A percentile compares a stretch with the other conserved stretches of the same genome.
Conservation (phyloP, 2,888 invertebrate genomes). For the Aspidiotus destructor region DNA sequence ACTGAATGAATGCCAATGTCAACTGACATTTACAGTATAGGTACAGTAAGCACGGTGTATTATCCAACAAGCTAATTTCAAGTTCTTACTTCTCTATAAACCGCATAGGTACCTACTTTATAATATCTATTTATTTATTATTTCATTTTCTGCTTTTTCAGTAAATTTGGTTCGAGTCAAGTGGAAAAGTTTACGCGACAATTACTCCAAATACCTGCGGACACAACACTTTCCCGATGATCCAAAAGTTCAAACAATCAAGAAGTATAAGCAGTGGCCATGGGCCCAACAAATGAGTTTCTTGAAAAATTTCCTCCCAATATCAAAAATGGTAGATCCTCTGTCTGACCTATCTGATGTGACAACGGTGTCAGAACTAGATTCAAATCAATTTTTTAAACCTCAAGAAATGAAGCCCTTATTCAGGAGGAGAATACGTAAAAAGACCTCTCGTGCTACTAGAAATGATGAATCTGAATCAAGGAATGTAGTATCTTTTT, state of each 20-base stretch:
- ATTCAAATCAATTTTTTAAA: neutral
- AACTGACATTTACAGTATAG: too few relatives aligned
- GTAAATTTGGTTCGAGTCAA: too few relatives aligned
- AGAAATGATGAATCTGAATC: neutral
- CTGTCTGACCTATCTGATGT: neutral
- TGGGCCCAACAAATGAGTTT: constrained; percentile 1
- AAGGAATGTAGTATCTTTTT: too few relatives aligned
- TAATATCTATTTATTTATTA: too few relatives aligned
- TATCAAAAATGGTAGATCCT: too few relatives aligned
- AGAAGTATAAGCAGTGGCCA: neutral
- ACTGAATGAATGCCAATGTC: too few relatives aligned
- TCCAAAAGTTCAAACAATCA: neutral
- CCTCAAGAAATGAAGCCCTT: too few relatives aligned
- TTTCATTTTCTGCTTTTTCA: too few relatives aligned
- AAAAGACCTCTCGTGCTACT: neutral
- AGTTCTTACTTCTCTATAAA: too few relatives aligned
- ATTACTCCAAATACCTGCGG: neutral
- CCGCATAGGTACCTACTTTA: too few relatives aligned
- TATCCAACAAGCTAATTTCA: too few relatives aligned
- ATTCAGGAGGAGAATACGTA: neutral
- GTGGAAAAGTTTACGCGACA: neutral
- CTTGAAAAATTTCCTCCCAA: neutral
- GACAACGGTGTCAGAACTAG: neutral
- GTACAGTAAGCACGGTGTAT: too few relatives aligned
- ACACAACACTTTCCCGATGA: neutral